A percentile compares a stretch with the other conserved stretches of the same genome.
Evolutionary conservation across 2,113 vertebrate genomes (phyloP).

Genomic region (Chascanopsetta lugubris): DNA sequence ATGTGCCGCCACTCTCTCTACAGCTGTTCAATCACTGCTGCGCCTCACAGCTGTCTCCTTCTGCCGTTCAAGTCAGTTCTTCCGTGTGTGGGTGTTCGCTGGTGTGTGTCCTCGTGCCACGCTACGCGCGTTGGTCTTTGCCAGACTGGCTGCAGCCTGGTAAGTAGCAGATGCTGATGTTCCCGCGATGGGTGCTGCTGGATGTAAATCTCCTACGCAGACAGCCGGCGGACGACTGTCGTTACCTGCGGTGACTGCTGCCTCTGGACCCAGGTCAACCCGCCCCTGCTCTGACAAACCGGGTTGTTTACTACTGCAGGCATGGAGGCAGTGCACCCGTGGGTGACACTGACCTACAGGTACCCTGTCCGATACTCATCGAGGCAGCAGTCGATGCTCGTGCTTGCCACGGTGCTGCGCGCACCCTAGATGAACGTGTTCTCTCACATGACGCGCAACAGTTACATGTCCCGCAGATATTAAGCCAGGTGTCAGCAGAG

Average conservation of each 20-base stretch:
- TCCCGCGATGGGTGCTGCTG: conserved; percentile 7
- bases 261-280: conserved; percentile 17
- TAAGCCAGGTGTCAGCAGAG: neutral
- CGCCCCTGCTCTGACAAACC: conserved; percentile 16
- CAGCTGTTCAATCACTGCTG: conserved; percentile 26
- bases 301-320: conserved; percentile 12
- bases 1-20: conserved; percentile 4
- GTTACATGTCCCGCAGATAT: too few species aligned
- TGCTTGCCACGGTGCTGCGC: too few species aligned
- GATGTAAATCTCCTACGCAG: conserved; percentile 43
- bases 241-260: conserved; percentile 32
- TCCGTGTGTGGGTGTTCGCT: neutral
- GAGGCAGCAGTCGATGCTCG: conserved; percentile 10
- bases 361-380: too few species aligned
- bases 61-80: conserved; percentile 11
- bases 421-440: too few species aligned
- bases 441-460: too few species aligned
- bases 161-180: conserved; percentile 19
- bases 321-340: neutral
- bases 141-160: conserved; percentile 2
- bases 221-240: conserved; percentile 35
- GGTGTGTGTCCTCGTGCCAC: neutral
- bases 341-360: neutral
- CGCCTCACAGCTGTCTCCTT: conserved; percentile 24
- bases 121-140: neutral